Conservation (phyloP, 1,140 invertebrate genomes). For the Drosophila orosa region DNA sequence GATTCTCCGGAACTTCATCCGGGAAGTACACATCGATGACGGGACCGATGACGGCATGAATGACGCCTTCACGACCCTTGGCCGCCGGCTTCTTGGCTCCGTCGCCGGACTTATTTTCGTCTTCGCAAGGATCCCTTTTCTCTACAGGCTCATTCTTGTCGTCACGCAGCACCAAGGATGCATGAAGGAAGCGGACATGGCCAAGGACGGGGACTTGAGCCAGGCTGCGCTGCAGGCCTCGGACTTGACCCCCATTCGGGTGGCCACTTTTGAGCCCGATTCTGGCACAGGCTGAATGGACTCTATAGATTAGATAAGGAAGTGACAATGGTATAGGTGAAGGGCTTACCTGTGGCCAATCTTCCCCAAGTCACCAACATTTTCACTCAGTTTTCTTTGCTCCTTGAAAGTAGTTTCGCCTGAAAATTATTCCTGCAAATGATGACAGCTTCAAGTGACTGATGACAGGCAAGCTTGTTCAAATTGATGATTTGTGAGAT, state of each 20-base stretch:
- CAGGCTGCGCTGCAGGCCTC: neutral
- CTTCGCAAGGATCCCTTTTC: neutral
- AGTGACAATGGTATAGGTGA: no score
- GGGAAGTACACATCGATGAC: conserved; percentile 95
- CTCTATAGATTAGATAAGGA: neutral
- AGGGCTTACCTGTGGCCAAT: conserved; percentile 22
- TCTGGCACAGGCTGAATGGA: conserved; percentile 18
- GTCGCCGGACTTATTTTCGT: neutral
- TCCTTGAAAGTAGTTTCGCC: neutral
- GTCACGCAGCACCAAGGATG: conserved; percentile 8
- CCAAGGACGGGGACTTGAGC: neutral
- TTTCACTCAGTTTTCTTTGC: neutral
- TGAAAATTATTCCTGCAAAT: conserved; percentile 3
- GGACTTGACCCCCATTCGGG: neutral
- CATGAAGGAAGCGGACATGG: conserved; percentile 3
- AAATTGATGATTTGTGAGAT: neutral
- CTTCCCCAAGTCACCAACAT: conserved; percentile 14
- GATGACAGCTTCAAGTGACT: neutral
- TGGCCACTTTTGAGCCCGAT: conserved; percentile 6
- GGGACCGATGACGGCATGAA: conserved; percentile 90
- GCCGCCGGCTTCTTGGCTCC: conserved; percentile 9
- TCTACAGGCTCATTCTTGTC: neutral
- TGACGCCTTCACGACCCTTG: conserved; percentile 49
- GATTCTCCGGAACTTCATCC: conserved; percentile 90
- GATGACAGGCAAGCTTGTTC: neutral